These are phyloP conservation scores for Pseudomugil tenellus DNA, from an alignment of 2,797 vertebrate genomes.

Conservation along the genomic window DNA sequence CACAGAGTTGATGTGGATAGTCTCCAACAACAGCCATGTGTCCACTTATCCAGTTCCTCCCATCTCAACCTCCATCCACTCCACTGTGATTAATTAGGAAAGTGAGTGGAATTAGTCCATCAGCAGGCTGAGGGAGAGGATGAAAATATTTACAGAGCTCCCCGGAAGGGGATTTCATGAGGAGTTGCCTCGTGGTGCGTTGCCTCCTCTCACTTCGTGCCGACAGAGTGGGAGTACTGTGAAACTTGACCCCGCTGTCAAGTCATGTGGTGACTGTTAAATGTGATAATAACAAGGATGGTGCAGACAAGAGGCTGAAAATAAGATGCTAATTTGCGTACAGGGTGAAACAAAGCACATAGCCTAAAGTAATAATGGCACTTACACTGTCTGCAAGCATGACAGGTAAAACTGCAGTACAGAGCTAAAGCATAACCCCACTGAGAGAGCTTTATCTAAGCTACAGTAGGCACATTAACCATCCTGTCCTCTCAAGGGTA, in stretches of 20 bases:
- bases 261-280: conserved; percentile 31
- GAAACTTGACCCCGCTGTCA: conserved; percentile 52
- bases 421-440: conserved; percentile 23
- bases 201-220: conserved; percentile 54
- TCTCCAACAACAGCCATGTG: conserved; percentile 67
- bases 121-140: conserved; percentile 68
- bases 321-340: conserved; percentile 7
- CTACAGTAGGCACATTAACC: conserved; percentile 41
- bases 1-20: conserved; percentile 56
- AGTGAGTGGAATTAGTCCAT: conserved; percentile 67
- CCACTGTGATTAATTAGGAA: conserved; percentile 78
- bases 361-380: conserved; percentile 15
- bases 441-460: conserved; percentile 46
- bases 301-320: conserved; percentile 20
- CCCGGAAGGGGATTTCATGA: conserved; percentile 79
- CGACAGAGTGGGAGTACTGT: conserved; percentile 54
- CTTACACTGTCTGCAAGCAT: conserved; percentile 13
- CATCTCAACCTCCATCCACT: conserved; percentile 49
- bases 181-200: conserved; percentile 52
- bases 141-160: conserved; percentile 83
- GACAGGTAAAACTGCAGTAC: conserved; percentile 4
- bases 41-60: conserved; percentile 64
- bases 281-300: conserved; percentile 13
- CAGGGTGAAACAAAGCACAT: conserved; percentile 5
- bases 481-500: conserved; percentile 57